Evolutionary conservation across 1,140 invertebrate species (phyloP), one percentile per base, ranked within the genome.

Genomic region (Trissolcus basalis): DNA sequence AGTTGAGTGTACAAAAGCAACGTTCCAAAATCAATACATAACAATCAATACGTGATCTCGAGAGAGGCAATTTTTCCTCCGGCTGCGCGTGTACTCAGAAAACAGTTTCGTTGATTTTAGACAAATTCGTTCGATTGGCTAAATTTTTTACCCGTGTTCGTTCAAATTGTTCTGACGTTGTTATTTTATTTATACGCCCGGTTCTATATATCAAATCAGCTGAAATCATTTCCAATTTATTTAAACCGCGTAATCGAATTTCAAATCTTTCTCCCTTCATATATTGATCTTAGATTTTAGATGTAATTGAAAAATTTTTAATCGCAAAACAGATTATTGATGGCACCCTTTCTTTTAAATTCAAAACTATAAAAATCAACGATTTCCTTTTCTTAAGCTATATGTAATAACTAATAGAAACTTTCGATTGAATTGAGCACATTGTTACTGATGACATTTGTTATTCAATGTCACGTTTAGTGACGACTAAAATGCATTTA

Each of bases 21-120:
- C 51, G 54, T 73, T 73, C 55, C 45, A 32, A 65, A 73, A 73
- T 73, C 69, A 65, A 73, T 73, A 55, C 48, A 60, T 39, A 60
- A 59, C 60, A 64, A 59, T 64, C 69, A 43, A 72, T 72, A 48
- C 11, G 36, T 48, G 60, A 72, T 72, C 69, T 65, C 61, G 54
- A 49, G 49, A 59, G 54, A 54, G 44, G 43, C 55, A 51, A 48
- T 59, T 64, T 65, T 65, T 71, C 61, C 43, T 58, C 49, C 19
- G 33, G 19, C 43, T 56, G 55, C 67, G 13, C 58, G 44, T 48
- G 49, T 50, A 44, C 58, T 63, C 47, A 63, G 59, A 63, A 56
- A 71, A 58, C 59, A 39, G 59, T 63, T 63, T 51, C 47, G 69
- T 72, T 53, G 69, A 64, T 64, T 72, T 50, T 64, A 63, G 59